phyloP scores from a whole-genome alignment of 2,888 invertebrate genomes.

The Ophion ventricosus region DNA sequence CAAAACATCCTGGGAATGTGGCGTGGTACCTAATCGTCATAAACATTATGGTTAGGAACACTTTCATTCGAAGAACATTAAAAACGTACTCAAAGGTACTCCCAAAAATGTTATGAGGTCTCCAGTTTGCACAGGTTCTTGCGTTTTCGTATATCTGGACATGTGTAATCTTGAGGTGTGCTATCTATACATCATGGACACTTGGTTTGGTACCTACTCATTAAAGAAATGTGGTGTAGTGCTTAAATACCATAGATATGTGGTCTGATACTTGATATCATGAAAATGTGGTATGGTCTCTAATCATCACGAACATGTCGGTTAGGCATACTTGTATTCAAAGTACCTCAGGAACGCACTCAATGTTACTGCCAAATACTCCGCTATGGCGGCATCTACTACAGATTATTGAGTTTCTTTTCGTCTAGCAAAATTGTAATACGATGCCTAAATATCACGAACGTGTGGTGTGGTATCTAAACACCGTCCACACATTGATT shows the following conservation, averaged over 20 bases:
- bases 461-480: not conserved
- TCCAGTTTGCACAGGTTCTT: not conserved
- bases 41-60: not conserved
- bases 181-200: not conserved
- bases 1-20: not conserved
- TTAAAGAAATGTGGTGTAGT: too few relatives aligned
- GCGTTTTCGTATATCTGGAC: not conserved
- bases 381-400: too few relatives aligned
- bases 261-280: not conserved
- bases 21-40: not conserved
- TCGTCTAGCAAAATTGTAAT: too few relatives aligned
- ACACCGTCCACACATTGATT: not conserved
- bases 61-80: not conserved
- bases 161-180: not conserved
- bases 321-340: not conserved
- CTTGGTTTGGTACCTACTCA: too few relatives aligned
- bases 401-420: too few relatives aligned
- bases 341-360: not conserved
- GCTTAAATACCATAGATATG: too few relatives aligned
- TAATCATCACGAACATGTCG: not conserved
- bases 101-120: not conserved
- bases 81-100: not conserved
- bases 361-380: too few relatives aligned
- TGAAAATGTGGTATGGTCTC: not conserved
- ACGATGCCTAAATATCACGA: not conserved